Conservation (phyloP, 2,113 vertebrate species). For the Xenus cinereus region DNA sequence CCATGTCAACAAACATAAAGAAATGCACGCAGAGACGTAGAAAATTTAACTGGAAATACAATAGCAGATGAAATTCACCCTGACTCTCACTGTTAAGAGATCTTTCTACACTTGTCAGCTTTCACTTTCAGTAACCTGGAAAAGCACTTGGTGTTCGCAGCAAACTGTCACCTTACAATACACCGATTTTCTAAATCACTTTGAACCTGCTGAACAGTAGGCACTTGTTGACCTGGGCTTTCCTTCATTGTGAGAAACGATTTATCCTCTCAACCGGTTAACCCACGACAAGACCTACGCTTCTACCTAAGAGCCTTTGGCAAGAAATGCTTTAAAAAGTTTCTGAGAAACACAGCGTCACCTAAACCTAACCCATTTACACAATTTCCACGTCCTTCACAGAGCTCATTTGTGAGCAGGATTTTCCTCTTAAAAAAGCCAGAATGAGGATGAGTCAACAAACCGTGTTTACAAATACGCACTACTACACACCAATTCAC, state of each 20-base stretch:
- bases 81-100: not conserved
- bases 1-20: not conserved
- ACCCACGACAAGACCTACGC: not conserved
- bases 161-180: constrained; percentile 1
- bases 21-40: not conserved
- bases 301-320: not conserved
- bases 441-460: not conserved
- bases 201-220: not conserved
- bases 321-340: not conserved
- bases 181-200: not conserved
- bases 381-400: not conserved
- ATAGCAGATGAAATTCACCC: not conserved
- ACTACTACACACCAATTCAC: not conserved
- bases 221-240: not conserved
- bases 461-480: not conserved
- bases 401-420: not conserved
- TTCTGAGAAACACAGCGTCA: not conserved
- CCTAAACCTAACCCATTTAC: not conserved
- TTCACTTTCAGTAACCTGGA: not conserved
- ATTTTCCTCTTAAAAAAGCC: not conserved
- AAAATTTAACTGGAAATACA: not conserved
- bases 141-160: not conserved
- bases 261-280: not conserved
- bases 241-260: not conserved
- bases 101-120: not conserved